phyloP scores from a whole-genome alignment of 2,113 vertebrate species.

The Rhegmatorhina hoffmannsi region DNA sequence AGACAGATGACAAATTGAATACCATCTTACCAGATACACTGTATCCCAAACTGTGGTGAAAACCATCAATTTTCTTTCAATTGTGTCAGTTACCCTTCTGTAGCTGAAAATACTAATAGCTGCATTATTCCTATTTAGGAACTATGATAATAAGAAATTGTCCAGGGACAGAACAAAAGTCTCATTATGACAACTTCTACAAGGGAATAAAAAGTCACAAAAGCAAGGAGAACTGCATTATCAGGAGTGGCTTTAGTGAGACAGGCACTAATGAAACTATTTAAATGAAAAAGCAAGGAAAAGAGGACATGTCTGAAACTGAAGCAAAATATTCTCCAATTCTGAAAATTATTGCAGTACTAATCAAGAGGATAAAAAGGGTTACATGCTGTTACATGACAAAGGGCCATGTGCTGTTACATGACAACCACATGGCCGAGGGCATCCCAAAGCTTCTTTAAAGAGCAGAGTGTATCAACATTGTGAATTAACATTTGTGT shows the following conservation, averaged over 20 bases:
- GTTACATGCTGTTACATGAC: neutral
- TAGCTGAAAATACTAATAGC: neutral
- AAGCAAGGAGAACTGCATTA: neutral
- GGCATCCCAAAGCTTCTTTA: neutral
- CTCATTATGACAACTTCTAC: neutral
- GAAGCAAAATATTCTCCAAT: neutral
- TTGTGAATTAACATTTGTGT: neutral
- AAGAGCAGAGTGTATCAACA: neutral
- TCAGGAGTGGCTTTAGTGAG: neutral
- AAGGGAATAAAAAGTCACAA: neutral
- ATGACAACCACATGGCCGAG: neutral
- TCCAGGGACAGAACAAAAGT: neutral
- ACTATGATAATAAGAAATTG: neutral
- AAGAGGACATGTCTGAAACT: neutral
- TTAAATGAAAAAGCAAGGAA: neutral
- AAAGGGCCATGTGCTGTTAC: neutral
- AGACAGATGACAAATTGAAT: neutral
- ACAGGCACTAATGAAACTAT: neutral
- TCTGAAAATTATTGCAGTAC: neutral
- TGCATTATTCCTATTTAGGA: neutral
- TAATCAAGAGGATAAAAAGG: neutral
- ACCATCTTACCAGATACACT: neutral
- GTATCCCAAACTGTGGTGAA: neutral
- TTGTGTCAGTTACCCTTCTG: neutral
- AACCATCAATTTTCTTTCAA: neutral